Evolutionary conservation across 1,140 invertebrate species (phyloP).

Genomic region (Colletes gigas): DNA sequence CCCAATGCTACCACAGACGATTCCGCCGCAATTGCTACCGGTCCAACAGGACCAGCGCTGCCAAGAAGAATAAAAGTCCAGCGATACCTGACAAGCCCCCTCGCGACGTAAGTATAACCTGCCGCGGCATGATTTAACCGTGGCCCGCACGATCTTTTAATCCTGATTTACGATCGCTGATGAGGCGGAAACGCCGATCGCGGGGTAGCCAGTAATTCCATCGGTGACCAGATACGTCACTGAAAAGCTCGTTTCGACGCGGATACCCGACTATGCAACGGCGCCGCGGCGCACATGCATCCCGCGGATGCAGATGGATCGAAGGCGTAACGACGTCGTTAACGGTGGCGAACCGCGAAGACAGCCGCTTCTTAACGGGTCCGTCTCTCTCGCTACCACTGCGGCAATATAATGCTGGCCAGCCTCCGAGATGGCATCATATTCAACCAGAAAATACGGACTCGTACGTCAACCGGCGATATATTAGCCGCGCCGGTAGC

Average conservation of each 20-base stretch:
- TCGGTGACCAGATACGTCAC: slow-evolving; percentile 45
- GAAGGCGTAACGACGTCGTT: slow-evolving; percentile 66
- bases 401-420: slow-evolving; percentile 40
- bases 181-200: slow-evolving; percentile 60
- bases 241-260: slow-evolving; percentile 37
- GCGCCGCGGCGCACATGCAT: slow-evolving; percentile 32
- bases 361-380: slow-evolving; percentile 52
- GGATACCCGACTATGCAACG: not conserved
- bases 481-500: slow-evolving; percentile 21
- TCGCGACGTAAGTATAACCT: slow-evolving; percentile 16
- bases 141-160: slow-evolving; percentile 57
- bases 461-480: slow-evolving; percentile 47
- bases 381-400: not conserved
- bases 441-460: slow-evolving; percentile 58
- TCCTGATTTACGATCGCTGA: slow-evolving; percentile 64
- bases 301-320: slow-evolving; percentile 47
- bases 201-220: slow-evolving; percentile 39
- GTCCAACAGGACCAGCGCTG: slow-evolving; percentile 9
- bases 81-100: slow-evolving; percentile 4
- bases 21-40: slow-evolving; percentile 20
- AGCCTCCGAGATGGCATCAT: slow-evolving; percentile 46
- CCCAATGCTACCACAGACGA: not conserved
- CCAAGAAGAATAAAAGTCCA: not conserved
- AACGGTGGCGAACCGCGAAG: slow-evolving; percentile 58
- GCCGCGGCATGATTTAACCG: slow-evolving; percentile 47